Percentiles rank a stretch among this genome's conserved stretches.
Conservation (phyloP, 2,797 vertebrate genomes). For the Neostethus bicornis region DNA sequence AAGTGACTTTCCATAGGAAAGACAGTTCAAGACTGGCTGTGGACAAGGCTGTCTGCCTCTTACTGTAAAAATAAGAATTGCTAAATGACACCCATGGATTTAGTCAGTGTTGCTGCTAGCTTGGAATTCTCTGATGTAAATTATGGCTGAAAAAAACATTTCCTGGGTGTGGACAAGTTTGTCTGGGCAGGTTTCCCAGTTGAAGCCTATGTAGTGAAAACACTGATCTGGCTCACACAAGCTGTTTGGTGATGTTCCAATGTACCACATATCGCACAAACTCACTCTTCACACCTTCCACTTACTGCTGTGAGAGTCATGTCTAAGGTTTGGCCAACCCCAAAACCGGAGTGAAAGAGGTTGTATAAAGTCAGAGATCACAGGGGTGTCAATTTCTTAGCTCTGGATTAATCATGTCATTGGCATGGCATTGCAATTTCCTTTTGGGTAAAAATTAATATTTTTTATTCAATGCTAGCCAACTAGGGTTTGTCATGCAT, state of each 20-base stretch:
- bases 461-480: no score
- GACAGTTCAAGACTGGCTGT: constrained; percentile 35
- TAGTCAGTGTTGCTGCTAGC: constrained; percentile 12
- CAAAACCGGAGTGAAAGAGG: constrained; percentile 25
- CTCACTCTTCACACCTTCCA: constrained; percentile 43
- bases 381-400: constrained; percentile 5
- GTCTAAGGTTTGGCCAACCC: constrained; percentile 43
- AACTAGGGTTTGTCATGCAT: no score
- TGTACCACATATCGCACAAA: constrained; percentile 38
- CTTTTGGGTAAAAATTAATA: no score
- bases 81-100: constrained; percentile 5
- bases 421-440: no score
- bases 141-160: constrained; percentile 44
- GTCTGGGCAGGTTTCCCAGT: constrained; percentile 51
- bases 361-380: constrained; percentile 14
- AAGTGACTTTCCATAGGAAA: constrained; percentile 22
- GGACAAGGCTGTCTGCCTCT: constrained; percentile 23
- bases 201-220: constrained; percentile 55
- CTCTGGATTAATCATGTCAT: constrained; percentile 1
- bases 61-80: neutral
- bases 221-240: constrained; percentile 54
- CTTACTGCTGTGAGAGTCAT: constrained; percentile 40
- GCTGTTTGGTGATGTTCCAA: constrained; percentile 63
- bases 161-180: constrained; percentile 46
- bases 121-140: constrained; percentile 37